Conservation (phyloP, 2,888 invertebrate genomes). For the Arrhopalites spinosus region DNA sequence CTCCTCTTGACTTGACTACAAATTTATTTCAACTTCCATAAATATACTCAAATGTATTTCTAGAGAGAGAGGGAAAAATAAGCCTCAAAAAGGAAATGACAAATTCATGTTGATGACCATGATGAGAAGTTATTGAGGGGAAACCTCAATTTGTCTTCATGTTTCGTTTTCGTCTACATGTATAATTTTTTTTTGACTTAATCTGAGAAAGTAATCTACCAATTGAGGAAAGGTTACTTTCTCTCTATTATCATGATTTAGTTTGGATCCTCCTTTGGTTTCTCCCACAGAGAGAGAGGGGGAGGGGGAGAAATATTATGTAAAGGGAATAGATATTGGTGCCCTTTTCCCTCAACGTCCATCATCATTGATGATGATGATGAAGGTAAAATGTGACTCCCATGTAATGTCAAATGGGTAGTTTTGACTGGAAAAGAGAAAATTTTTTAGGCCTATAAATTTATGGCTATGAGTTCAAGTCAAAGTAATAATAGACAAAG, state of each 20-base stretch:
- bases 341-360: neutral
- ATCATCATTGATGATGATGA: slow-evolving; percentile 17
- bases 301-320: too few species aligned
- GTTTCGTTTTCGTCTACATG: neutral
- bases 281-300: neutral
- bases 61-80: too few species aligned
- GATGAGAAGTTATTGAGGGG: neutral
- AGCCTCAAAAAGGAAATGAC: too few species aligned
- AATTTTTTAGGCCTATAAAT: neutral
- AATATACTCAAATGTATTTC: too few species aligned
- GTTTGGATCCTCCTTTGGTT: too few species aligned
- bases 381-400: slow-evolving; percentile 23
- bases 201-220: too few species aligned
- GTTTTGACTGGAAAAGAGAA: neutral
- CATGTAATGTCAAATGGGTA: slow-evolving; percentile 9
- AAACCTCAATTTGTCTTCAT: neutral
- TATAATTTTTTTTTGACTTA: neutral
- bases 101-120: neutral
- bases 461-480: neutral
- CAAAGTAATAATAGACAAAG: neutral
- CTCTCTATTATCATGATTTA: too few species aligned
- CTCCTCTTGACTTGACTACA: too few species aligned
- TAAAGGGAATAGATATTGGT: neutral
- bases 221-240: too few species aligned
- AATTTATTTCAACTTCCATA: too few species aligned